Conservation (phyloP, 2,888 invertebrate genomes). For the Uloborus plumipes region DNA sequence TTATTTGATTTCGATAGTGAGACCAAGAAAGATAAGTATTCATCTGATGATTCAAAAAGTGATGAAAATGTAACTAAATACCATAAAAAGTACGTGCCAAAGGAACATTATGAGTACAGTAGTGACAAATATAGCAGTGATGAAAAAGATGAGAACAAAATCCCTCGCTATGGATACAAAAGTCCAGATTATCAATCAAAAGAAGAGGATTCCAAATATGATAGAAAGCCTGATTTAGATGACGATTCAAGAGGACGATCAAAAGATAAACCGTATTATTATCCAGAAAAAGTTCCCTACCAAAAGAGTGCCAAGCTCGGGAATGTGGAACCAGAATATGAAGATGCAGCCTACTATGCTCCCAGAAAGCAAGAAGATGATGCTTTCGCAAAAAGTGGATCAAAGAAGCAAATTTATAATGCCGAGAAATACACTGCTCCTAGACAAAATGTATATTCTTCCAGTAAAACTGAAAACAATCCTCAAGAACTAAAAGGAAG, state of each 20-base stretch:
- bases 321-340: too few relatives aligned
- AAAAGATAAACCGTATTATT: background rate
- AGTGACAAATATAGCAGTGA: background rate
- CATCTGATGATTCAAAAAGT: background rate
- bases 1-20: background rate
- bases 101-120: background rate
- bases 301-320: too few relatives aligned
- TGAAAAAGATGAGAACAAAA: background rate
- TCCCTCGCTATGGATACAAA: constrained; percentile 17
- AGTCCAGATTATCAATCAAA: background rate
- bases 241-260: background rate
- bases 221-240: background rate
- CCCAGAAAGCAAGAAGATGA: too few relatives aligned
- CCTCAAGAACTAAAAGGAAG: background rate
- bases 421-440: too few relatives aligned
- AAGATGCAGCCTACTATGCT: too few relatives aligned
- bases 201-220: background rate
- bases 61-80: background rate
- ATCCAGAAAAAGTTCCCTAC: background rate
- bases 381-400: too few relatives aligned
- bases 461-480: background rate
- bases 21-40: background rate
- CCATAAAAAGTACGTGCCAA: background rate
- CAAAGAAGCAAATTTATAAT: too few relatives aligned
- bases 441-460: too few relatives aligned